Evolutionary conservation across 2,113 vertebrate genomes (phyloP).

Genomic region (Heterotilapia buettikoferi): DNA sequence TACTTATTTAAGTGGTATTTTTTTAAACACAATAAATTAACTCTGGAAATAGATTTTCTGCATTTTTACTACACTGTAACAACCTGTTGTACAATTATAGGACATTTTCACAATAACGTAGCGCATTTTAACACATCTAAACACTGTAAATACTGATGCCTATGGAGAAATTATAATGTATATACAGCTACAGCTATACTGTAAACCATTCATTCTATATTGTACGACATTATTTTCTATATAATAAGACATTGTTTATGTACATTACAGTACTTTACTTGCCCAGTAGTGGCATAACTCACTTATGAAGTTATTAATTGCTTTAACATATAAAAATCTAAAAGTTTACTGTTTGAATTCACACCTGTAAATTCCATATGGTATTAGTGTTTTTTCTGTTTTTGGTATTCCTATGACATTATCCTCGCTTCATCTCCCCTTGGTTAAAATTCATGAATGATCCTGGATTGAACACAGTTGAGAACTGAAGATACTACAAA

Average conservation of each 20-base stretch:
- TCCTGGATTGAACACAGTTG: neutral
- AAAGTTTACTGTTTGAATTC: rapidly evolving
- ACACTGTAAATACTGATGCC: neutral
- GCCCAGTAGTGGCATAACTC: neutral
- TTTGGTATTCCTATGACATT: neutral
- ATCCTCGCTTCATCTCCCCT: rapidly evolving
- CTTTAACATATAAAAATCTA: neutral
- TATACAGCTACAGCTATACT: neutral
- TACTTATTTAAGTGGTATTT: neutral
- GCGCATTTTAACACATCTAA: neutral
- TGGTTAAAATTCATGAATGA: neutral
- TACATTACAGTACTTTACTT: neutral
- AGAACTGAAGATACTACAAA: neutral
- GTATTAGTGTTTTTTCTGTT: neutral
- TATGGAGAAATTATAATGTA: neutral
- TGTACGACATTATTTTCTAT: rapidly evolving
- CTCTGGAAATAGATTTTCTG: neutral
- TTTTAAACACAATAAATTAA: neutral
- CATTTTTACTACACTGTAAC: neutral
- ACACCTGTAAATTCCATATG: rapidly evolving
- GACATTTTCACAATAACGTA: neutral
- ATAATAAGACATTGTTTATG: rapidly evolving
- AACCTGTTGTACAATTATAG: neutral
- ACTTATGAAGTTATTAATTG: neutral
- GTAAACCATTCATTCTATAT: neutral